Evolutionary conservation across 2,888 invertebrate genomes (phyloP), one percentile per base, ranked within the genome.

Genomic region (Coecobrya sp.): DNA sequence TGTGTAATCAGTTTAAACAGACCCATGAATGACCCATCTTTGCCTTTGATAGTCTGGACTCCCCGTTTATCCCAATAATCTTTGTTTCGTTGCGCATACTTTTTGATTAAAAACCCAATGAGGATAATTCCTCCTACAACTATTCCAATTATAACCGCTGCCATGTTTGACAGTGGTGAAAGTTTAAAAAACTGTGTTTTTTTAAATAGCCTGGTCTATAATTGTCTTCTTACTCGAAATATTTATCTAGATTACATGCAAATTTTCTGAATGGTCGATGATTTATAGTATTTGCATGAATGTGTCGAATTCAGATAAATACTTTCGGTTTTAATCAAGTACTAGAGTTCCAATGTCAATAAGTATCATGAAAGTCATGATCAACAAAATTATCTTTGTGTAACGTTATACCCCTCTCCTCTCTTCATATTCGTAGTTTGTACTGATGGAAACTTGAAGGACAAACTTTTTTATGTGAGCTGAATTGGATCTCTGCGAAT

Each of bases 31-130:
- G 10, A n/a, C 25, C 87, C 45, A 0, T 42, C 1, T 0, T 16
- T n/a, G 2, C 7, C n/a, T 5, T 82, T 62, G 7, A 82, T 10
- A 16, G 25, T 4, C 1, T n/a, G 8, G 2, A 89, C 84, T 22
- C 86, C 81, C 0, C 88, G 70, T 65, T 92, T 88, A 4, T 30
- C 59, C 92, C 92, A 92, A 22, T 89, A 92, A 62, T 92, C 85
- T 19, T 85, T 8, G 65, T 92, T 92, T 22, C 88, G 25, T 7
- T 19, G 16, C 0, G 59, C 11, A 59, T 55, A 73, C 27, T 73
- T 87, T 19, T 16, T 49, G 0, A 84, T 16, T 5, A 25, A 7
- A 84, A 88, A 84, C 4, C 27, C 76, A 11, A 92, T 8, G 36
- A 89, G 88, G 19, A 87, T 36, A 8, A 91, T 19, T 5, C 70